A percentile compares a stretch with the other conserved stretches of the same genome.
Conservation (phyloP, 2,888 invertebrate species). For the Lissocephala sabroskyi region DNA sequence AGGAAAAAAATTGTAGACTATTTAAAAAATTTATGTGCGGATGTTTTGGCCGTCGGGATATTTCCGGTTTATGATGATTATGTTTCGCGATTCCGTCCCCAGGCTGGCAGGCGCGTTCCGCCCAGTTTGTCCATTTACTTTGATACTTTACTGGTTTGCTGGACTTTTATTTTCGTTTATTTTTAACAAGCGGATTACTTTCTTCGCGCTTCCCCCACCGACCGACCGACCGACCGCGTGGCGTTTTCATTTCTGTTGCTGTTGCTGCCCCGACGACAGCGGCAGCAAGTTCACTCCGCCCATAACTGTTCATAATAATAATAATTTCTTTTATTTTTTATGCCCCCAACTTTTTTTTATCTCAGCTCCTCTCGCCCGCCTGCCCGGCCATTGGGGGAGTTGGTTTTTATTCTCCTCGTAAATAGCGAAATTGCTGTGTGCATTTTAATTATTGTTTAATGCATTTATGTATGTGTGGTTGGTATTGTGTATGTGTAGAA, state of each 20-base stretch:
- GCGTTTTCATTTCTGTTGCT: not conserved
- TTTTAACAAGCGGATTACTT: slow-evolving; percentile 50
- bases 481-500: no score
- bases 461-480: slow-evolving; percentile 16
- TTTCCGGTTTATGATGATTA: slow-evolving; percentile 68
- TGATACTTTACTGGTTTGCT: not conserved
- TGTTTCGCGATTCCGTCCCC: slow-evolving; percentile 30
- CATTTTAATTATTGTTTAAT: slow-evolving; percentile 47
- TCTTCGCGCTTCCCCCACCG: slow-evolving; percentile 20
- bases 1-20: slow-evolving; percentile 21
- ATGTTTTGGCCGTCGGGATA: slow-evolving; percentile 64
- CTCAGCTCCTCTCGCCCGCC: slow-evolving; percentile 8
- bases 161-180: slow-evolving; percentile 39
- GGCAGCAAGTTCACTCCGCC: not conserved
- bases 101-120: no score
- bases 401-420: not conserved
- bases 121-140: no score
- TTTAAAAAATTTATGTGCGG: slow-evolving; percentile 64
- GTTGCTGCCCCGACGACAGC: not conserved
- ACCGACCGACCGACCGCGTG: no score
- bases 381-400: no score
- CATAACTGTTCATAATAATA: slow-evolving; percentile 35
- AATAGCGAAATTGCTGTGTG: slow-evolving; percentile 32
- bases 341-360: slow-evolving; percentile 18
- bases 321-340: slow-evolving; percentile 52